Base-by-base conservation (phyloP, 2,113 vertebrate species). In the cattle (Bos taurus) region DNA sequence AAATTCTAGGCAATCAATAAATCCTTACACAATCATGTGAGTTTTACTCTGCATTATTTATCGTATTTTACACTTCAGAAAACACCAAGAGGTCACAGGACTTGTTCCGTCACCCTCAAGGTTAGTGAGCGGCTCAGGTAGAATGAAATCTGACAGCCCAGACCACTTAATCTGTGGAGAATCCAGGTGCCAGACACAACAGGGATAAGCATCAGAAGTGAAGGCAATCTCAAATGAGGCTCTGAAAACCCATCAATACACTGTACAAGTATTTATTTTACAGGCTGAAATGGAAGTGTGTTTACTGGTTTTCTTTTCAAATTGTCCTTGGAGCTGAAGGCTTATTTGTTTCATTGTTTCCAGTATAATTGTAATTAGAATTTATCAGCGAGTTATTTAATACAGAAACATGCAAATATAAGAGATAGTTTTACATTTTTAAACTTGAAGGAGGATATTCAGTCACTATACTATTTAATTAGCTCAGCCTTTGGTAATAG, bases 261-360 rank as follows among this genome's bases (percentile, higher is more conserved):
- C 54, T 30, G 14, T 86, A 85, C 64, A 95, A 83, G 88, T 28
- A 5, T 91, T 96, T 36, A 54, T 90, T 93, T 83, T 96, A 97
- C 96, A 98, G 74, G 85, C 81, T 97, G 97, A 97, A 98, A 93
- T 96, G 59, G 91, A 95, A 97, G 87, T 57, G 71, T 78, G 59
- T 81, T 82, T 97, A 95, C 96, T 98, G 0, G 0, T 97, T 96
- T 98, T 93, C 71, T 95, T 97, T 98, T 57, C 94, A 97, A 98
- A 96, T 88, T 91, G 50, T 97, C 43, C 94, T 98, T 98, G 95
- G 28, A 96, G 87, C 30, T 46, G 60, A 95, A 43, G 15, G 2
- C 6, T 96, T 95, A 56, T 95, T 95, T 36, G 50, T 52, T 86
- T 96, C 33, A 30, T 93, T 93, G 80, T 9, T 57, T 89, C 13